These are phyloP conservation scores for Microdon myrmicae DNA, from an alignment of 2,888 invertebrate species.

Conservation along the genomic window DNA sequence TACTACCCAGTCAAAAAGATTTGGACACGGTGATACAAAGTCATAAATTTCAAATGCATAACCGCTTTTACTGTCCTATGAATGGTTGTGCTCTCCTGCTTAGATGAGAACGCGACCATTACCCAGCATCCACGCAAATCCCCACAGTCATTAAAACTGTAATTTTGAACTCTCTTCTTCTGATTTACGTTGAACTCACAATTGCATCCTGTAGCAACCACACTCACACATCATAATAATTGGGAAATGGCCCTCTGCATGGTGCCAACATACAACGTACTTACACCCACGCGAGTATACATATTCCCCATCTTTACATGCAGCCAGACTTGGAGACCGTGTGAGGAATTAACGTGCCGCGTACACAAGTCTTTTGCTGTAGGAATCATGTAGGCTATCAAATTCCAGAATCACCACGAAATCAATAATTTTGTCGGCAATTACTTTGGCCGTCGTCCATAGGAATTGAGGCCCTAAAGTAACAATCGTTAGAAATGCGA, in stretches of 20 bases:
- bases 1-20: too few relatives aligned
- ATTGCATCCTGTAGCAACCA: slow-evolving; percentile 18
- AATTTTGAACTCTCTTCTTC: background rate
- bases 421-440: slow-evolving; percentile 38
- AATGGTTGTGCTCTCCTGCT: slow-evolving; percentile 12
- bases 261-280: slow-evolving; percentile 40
- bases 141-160: slow-evolving; percentile 19
- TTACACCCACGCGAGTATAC: slow-evolving; percentile 41
- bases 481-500: slow-evolving; percentile 37
- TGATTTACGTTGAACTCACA: slow-evolving; percentile 10
- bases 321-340: slow-evolving; percentile 36
- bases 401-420: slow-evolving; percentile 47
- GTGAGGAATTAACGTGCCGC: slow-evolving; percentile 40
- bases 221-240: slow-evolving; percentile 44
- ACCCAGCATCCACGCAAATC: slow-evolving; percentile 42
- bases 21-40: too few relatives aligned
- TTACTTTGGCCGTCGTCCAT: slow-evolving; percentile 5
- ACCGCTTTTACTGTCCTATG: slow-evolving; percentile 22
- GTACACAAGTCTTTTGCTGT: slow-evolving; percentile 28
- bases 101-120: slow-evolving; percentile 20
- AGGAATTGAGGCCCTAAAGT: slow-evolving; percentile 4
- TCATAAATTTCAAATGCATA: slow-evolving; percentile 31
- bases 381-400: slow-evolving; percentile 46
- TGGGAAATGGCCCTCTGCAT: slow-evolving; percentile 43
- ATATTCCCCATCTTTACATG: slow-evolving; percentile 35